A percentile compares a stretch with the other conserved stretches of the same genome.
These are phyloP conservation scores for Procavia capensis DNA, from an alignment of 2,113 vertebrate species.

Conservation along the genomic window DNA sequence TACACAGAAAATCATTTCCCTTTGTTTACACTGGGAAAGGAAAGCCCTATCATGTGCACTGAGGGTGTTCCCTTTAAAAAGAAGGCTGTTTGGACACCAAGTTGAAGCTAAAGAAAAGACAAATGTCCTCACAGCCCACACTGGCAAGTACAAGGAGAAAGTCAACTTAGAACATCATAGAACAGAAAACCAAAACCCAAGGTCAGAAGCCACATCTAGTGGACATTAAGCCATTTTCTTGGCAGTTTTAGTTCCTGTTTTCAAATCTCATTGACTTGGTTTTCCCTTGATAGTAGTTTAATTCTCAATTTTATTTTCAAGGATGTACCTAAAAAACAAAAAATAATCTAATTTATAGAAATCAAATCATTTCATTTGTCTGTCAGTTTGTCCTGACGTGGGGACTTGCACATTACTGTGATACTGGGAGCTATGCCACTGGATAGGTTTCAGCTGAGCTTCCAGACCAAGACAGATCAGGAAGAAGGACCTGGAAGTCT, in stretches of 20 bases:
- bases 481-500: too few relatives aligned
- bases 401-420: too few relatives aligned
- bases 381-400: too few relatives aligned
- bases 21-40: not conserved
- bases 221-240: not conserved
- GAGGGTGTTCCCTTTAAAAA: not conserved
- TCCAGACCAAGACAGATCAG: too few relatives aligned
- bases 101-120: not conserved
- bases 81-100: not conserved
- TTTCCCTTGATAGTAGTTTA: not conserved
- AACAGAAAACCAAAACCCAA: not conserved
- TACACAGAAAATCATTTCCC: not conserved
- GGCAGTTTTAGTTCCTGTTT: not conserved
- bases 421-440: too few relatives aligned
- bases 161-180: not conserved
- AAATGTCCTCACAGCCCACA: not conserved
- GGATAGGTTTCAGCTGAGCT: too few relatives aligned
- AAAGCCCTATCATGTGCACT: not conserved
- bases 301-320: slow-evolving; percentile 32
- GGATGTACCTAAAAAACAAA: not conserved
- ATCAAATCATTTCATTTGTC: not conserved
- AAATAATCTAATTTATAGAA: not conserved
- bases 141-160: not conserved
- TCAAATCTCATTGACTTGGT: not conserved
- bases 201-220: not conserved